phyloP scores from a whole-genome alignment of 2,113 vertebrate species.

The Grantiella picta region DNA sequence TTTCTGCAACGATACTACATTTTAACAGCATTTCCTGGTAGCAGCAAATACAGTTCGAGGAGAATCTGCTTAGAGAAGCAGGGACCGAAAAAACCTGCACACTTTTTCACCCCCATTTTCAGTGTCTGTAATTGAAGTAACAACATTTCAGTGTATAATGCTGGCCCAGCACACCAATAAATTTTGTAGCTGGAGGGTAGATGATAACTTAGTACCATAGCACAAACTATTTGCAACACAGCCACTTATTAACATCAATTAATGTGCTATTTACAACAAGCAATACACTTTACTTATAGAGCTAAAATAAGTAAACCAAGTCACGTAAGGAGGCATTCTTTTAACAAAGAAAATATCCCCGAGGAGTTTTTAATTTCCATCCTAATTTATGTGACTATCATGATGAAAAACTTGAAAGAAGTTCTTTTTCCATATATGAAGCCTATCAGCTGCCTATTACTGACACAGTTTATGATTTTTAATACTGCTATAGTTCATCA shows the following conservation, averaged over 20 bases:
- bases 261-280: background rate
- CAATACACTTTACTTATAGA: background rate
- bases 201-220: background rate
- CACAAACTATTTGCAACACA: background rate
- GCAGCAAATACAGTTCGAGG: background rate
- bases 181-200: background rate
- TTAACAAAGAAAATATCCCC: background rate
- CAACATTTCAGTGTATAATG: background rate
- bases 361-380: background rate
- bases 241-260: slow-evolving; percentile 20
- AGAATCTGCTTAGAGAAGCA: slow-evolving; percentile 16
- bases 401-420: background rate
- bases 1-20: background rate
- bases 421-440: background rate
- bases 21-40: slow-evolving; percentile 15
- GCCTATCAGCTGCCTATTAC: background rate
- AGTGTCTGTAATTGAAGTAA: background rate
- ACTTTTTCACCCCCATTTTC: background rate
- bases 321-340: background rate
- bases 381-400: background rate
- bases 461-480: background rate
- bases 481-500: background rate
- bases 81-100: background rate
- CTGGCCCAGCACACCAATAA: background rate
- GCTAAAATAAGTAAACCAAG: slow-evolving; percentile 1